phyloP scores from a whole-genome alignment of 2,888 invertebrate species.

The Archaeoteleia sp. region DNA sequence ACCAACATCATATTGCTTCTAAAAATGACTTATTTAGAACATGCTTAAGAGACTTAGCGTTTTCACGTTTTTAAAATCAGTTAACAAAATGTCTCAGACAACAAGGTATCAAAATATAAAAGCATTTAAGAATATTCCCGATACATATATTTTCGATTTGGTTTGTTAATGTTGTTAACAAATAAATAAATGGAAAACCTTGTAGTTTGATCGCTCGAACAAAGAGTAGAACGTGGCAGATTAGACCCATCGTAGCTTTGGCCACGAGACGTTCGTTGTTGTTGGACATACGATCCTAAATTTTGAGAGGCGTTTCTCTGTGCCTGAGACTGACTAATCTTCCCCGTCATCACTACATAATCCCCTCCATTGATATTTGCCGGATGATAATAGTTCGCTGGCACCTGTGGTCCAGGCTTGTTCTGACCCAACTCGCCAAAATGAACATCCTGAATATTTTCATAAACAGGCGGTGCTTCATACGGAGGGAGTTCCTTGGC shows the following conservation, averaged over 20 bases:
- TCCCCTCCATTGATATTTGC: constrained; percentile 85
- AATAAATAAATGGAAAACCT: constrained; percentile 16
- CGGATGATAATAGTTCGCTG: constrained; percentile 71
- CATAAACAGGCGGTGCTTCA: constrained; percentile 79
- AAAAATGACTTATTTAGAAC: too few species aligned
- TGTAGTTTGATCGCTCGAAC: constrained; percentile 49
- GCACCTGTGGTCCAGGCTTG: constrained; percentile 75
- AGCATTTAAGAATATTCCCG: too few species aligned
- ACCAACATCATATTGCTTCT: too few species aligned
- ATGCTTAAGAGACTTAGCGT: too few species aligned
- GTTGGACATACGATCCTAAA: constrained; percentile 56
- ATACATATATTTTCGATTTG: too few species aligned
- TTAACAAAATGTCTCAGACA: too few species aligned
- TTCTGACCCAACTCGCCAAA: constrained; percentile 64
- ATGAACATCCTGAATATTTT: constrained; percentile 79
- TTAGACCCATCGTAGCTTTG: constrained; percentile 69
- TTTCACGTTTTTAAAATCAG: too few species aligned
- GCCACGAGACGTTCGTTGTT: constrained; percentile 61
- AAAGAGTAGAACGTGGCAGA: constrained; percentile 57
- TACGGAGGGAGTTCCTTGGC: constrained; percentile 78
- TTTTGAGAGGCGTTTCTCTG: constrained; percentile 60
- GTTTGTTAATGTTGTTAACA: constrained; percentile 3
- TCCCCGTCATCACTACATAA: constrained; percentile 91
- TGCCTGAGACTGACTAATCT: constrained; percentile 61
- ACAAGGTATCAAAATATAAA: too few species aligned